Evolutionary conservation across 2,888 invertebrate genomes (phyloP).

Genomic region (Latheticus oryzae): DNA sequence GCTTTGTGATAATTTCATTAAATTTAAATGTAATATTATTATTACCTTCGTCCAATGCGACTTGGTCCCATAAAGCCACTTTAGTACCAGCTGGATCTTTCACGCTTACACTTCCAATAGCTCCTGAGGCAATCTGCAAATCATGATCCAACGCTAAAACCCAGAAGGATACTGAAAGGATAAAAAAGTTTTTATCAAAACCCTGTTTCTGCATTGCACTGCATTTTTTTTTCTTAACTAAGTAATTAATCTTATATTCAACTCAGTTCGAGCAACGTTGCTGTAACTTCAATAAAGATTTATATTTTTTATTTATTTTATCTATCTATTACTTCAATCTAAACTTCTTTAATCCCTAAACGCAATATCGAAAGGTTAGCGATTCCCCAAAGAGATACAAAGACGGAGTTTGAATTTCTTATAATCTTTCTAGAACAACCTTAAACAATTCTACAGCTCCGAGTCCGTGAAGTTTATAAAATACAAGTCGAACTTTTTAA

Average conservation of each 20-base stretch:
- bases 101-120: conserved; percentile 71
- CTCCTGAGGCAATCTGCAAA: conserved; percentile 70
- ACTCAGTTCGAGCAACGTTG: not conserved
- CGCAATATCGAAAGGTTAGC: conserved; percentile 35
- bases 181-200: conserved; percentile 31
- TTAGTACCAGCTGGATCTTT: conserved; percentile 74
- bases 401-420: conserved; percentile 25
- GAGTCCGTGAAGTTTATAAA: conserved; percentile 31
- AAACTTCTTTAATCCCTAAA: conserved; percentile 35
- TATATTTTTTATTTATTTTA: conserved; percentile 6
- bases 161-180: conserved; percentile 74
- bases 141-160: conserved; percentile 75
- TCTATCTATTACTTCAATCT: conserved; percentile 19
- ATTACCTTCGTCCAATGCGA: conserved; percentile 75
- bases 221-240: conserved; percentile 4
- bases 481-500: conserved; percentile 37
- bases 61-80: conserved; percentile 75
- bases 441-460: conserved; percentile 37
- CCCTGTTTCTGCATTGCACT: conserved; percentile 1
- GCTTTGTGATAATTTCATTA: not conserved
- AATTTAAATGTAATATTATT: too few relatives aligned
- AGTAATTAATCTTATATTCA: conserved; percentile 24
- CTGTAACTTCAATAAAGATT: conserved; percentile 3
- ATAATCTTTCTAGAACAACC: conserved; percentile 34
- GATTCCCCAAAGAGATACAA: conserved; percentile 37